Percentiles rank a stretch among this genome's conserved stretches.
These are phyloP conservation scores for Trachythela sp. DNA, from an alignment of 64 coral and sea anemone species.

Conservation along the genomic window DNA sequence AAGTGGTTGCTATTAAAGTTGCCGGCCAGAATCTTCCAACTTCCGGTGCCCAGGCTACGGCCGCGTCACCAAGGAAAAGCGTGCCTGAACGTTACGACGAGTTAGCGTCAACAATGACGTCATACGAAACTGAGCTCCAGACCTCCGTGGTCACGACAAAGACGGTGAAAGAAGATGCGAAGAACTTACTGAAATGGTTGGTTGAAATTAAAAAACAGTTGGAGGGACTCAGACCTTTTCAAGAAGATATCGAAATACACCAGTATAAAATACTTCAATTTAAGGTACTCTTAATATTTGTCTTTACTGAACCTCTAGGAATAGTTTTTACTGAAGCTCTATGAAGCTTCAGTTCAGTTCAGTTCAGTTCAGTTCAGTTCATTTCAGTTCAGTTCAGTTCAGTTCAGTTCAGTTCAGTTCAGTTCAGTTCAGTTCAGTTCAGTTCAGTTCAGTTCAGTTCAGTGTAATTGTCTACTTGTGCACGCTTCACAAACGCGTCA, in stretches of 20 bases:
- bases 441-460: too few relatives aligned
- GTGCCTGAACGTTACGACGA: conserved; percentile 14
- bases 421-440: too few relatives aligned
- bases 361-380: too few relatives aligned
- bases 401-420: too few relatives aligned
- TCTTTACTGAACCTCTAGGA: too few relatives aligned
- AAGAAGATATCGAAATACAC: background rate
- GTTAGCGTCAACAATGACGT: conserved; percentile 11
- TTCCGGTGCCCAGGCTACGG: background rate
- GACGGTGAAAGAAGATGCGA: conserved; percentile 8
- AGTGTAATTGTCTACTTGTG: too few relatives aligned
- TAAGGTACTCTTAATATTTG: background rate
- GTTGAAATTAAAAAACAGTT: background rate
- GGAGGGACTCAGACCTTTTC: conserved; percentile 5
- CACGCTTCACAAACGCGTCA: too few relatives aligned
- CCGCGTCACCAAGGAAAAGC: background rate
- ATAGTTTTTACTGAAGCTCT: too few relatives aligned
- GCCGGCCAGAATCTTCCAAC: background rate
- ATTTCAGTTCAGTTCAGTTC: too few relatives aligned
- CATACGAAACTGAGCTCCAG: conserved; percentile 2
- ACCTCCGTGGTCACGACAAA: background rate
- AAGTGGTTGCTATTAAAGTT: conserved; percentile 12
- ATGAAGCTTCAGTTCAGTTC: too few relatives aligned
- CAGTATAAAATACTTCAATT: conserved; percentile 21
- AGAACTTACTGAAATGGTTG: background rate